Conservation (phyloP, 1,140 invertebrate species). For the Campoletis sonorensis region DNA sequence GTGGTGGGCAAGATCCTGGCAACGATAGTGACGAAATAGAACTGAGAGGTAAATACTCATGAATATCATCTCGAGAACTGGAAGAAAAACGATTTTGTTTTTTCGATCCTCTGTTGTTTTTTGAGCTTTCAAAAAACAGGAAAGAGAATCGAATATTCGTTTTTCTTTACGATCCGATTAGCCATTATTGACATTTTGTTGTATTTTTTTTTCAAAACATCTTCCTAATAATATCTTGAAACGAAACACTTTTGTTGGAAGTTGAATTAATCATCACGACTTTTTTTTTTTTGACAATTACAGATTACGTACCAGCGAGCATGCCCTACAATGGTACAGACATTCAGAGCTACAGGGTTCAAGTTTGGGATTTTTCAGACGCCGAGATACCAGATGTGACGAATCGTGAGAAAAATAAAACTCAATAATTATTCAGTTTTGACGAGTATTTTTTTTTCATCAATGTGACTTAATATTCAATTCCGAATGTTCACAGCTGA, state of each 20-base stretch:
- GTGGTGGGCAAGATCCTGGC: slow-evolving; percentile 55
- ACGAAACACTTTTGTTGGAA: background rate
- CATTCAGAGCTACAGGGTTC: slow-evolving; percentile 82
- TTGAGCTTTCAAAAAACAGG: too few relatives aligned
- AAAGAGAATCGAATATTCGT: too few relatives aligned
- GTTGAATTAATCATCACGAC: slow-evolving; percentile 11
- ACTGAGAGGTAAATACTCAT: slow-evolving; percentile 57
- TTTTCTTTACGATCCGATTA: too few relatives aligned
- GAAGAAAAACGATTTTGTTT: too few relatives aligned
- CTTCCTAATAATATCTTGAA: too few relatives aligned
- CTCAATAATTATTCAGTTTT: slow-evolving; percentile 13
- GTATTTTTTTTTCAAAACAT: too few relatives aligned
- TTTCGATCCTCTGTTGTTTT: too few relatives aligned
- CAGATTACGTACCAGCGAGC: slow-evolving; percentile 63
- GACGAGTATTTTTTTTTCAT: slow-evolving; percentile 23
- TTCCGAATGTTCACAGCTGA: slow-evolving; percentile 78
- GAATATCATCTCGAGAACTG: background rate
- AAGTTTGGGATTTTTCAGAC: slow-evolving; percentile 89
- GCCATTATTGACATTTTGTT: too few relatives aligned
- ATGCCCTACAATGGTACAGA: slow-evolving; percentile 63
- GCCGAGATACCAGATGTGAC: slow-evolving; percentile 85
- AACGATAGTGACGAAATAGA: slow-evolving; percentile 67
- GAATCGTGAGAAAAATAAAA: slow-evolving; percentile 78
- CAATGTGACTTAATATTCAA: slow-evolving; percentile 12
- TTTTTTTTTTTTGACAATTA: slow-evolving; percentile 3